Evolutionary conservation across 1,140 invertebrate genomes (phyloP), one percentile per base, ranked within the genome.

Genomic region (Scaptodrosophila lebanonensis): DNA sequence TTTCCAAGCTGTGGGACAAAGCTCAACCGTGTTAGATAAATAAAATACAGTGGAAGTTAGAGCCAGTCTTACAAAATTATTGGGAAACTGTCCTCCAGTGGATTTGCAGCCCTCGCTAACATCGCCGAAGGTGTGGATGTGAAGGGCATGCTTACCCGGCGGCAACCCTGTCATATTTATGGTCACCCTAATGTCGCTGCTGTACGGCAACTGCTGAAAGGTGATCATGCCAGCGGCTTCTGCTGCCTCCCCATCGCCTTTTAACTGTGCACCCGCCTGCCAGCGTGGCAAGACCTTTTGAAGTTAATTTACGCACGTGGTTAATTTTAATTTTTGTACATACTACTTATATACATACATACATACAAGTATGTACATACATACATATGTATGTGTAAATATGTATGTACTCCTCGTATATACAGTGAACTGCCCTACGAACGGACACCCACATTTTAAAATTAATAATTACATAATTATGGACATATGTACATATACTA

Each of bases 51-150:
- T 1, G 8, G 32, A 25, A 33, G 6, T n/a, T 1, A 65, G n/a
- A n/a, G n/a, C n/a, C n/a, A n/a, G n/a, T n/a, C 84, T 82, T 51
- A 87, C 85, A 45, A 87, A 86, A 35, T 86, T 87, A 44, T 79
- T 86, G n/a, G 77, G 79, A 63, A 87, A 89, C 59, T 90, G 89
- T 13, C 85, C 71, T 20, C 88, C 88, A 0, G 88, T 87, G 0
- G 88, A 87, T 20, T 87, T 87, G 56, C 88, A 90, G 62, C 90
- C 91, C 57, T 92, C 89, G 20, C 89, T 89, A n/a, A 90, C 71
- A 70, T 94, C 92, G 0, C 93, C 94, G 66, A 89, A 91, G 51
- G 91, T 87, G 82, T 95, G 93, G 13, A 95, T 89, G 77, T 95
- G 94, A 61, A 95, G 91, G 0, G 93, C 94, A 86, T 95, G 94